Conservation (phyloP, 2,888 invertebrate species). For the Trisateles emortualis region DNA sequence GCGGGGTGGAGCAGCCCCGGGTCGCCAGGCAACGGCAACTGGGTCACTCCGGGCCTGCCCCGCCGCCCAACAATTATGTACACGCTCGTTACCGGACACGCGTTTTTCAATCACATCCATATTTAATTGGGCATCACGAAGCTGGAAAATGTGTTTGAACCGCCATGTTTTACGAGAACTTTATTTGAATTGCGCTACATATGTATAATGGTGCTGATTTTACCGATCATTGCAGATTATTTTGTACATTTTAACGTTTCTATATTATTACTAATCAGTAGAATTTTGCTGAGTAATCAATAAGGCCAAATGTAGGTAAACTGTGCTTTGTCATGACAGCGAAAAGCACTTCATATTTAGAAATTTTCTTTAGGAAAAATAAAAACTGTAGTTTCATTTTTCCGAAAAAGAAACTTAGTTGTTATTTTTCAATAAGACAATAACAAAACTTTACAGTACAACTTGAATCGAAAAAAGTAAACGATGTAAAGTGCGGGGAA, state of each 20-base stretch:
- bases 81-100: slow-evolving; percentile 87
- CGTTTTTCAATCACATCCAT: slow-evolving; percentile 88
- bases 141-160: slow-evolving; percentile 83
- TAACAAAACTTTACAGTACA: too few species aligned
- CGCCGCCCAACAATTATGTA: slow-evolving; percentile 85
- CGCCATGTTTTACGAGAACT: slow-evolving; percentile 77
- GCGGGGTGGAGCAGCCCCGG: slow-evolving; percentile 65
- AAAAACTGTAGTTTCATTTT: too few species aligned
- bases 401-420: too few species aligned
- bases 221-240: slow-evolving; percentile 29
- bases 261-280: neutral
- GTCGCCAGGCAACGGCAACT: slow-evolving; percentile 85
- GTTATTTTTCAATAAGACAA: too few species aligned
- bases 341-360: too few species aligned
- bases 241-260: slow-evolving; percentile 9
- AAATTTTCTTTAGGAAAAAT: too few species aligned
- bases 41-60: slow-evolving; percentile 83
- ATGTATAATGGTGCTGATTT: slow-evolving; percentile 39
- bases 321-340: neutral
- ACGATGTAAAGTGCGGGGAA: neutral
- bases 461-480: too few species aligned
- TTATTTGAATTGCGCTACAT: slow-evolving; percentile 65
- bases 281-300: neutral
- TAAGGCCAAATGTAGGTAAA: neutral
- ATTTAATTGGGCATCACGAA: slow-evolving; percentile 86